Conservation (phyloP, 2,888 invertebrate species). For the Panzeria rudis region DNA sequence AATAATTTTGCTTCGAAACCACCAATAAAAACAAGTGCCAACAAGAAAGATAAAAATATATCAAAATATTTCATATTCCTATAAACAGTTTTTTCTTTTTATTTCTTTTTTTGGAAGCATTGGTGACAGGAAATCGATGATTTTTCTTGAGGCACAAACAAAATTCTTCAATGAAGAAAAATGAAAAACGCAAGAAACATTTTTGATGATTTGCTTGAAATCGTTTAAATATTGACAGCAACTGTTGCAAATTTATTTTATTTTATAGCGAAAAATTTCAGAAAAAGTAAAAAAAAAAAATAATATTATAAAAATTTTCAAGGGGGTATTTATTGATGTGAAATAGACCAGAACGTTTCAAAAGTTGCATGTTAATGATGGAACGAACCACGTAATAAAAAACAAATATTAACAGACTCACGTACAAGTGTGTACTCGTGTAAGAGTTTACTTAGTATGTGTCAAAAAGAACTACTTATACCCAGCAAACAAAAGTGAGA, state of each 20-base stretch:
- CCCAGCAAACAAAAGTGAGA: slow-evolving; percentile 10
- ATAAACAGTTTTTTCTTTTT: neutral
- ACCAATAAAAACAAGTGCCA: slow-evolving; percentile 32
- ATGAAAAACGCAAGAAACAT: neutral
- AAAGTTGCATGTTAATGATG: slow-evolving; percentile 59
- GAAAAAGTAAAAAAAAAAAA: neutral
- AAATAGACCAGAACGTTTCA: slow-evolving; percentile 63
- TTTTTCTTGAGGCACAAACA: slow-evolving; percentile 42
- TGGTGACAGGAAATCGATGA: slow-evolving; percentile 63
- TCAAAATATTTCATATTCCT: neutral
- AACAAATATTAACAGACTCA: neutral
- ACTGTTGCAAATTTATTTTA: slow-evolving; percentile 67
- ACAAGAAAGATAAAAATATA: slow-evolving; percentile 10
- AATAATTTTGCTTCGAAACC: neutral
- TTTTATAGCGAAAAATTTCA: slow-evolving; percentile 3
- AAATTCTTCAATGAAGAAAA: neutral
- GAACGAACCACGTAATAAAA: slow-evolving; percentile 17
- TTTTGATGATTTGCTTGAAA: slow-evolving; percentile 60
- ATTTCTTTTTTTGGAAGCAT: slow-evolving; percentile 7
- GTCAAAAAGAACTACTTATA: neutral
- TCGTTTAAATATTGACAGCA: slow-evolving; percentile 64
- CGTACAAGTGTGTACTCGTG: neutral
- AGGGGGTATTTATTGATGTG: slow-evolving; percentile 16
- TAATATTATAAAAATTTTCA: slow-evolving; percentile 16
- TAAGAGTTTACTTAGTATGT: neutral